Evolutionary conservation across 2,113 vertebrate species (phyloP), one percentile per base, ranked within the genome.

Genomic region (Crotalus tigris): DNA sequence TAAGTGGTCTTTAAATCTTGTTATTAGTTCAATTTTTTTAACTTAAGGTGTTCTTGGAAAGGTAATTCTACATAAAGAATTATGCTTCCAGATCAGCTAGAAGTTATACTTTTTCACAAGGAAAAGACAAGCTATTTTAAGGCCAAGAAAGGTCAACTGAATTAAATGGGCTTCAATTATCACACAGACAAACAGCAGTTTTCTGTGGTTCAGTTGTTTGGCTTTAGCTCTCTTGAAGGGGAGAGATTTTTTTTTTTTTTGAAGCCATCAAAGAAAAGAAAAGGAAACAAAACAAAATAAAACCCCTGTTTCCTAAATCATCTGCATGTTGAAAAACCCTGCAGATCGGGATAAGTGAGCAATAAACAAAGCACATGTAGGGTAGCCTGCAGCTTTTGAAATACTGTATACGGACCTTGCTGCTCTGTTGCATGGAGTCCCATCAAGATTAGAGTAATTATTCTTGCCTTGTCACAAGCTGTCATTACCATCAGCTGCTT

Each of bases 201-300:
- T 90, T 94, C 93, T 95, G 93, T 92, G 39, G 94, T 96, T 94
- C 64, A 90, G 81, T 95, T 95, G 95, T 91, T 94, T 95, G 96
- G 95, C 96, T 94, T 94, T 96, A 21, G 33, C 5, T 81, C 17
- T 85, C 90, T 3, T 94, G 96, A 95, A 93, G 91, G 96, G 95
- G 96, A 97, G 96, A 96, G 95, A 94, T 96, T 96, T 96, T 97
- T 97, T 97, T 95, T 96, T 91, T 96, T 94, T 97, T 97, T 97
- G 96, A 96, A 97, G 94, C 96, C 94, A 95, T 96, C 94, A 95
- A 96, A 97, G 95, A 94, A 91, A 92, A 58, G 92, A 7, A 91
- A 92, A 61, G 93, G 7, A n/a, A 95, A 91, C 95, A 92, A 94
- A 96, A 94, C 95, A 81, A 81, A 87, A 49, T 1, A 53, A 51